Conservation (phyloP, 1,140 invertebrate genomes). For the Drosophila neocordata region DNA sequence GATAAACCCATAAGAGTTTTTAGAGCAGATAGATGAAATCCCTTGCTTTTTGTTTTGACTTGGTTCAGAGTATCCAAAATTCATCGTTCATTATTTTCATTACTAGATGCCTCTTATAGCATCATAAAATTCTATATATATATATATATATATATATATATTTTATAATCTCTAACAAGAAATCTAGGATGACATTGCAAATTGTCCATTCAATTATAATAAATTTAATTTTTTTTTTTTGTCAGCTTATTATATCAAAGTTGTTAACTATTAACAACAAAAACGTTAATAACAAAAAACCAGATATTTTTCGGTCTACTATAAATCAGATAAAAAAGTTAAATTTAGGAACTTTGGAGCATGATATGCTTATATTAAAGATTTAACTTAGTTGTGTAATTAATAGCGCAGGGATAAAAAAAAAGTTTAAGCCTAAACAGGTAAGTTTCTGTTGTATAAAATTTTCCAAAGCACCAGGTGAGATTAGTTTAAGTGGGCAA, state of each 20-base stretch:
- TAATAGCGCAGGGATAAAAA: background rate
- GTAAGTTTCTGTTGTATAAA: background rate
- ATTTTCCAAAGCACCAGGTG: background rate
- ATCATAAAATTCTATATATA: too few relatives aligned
- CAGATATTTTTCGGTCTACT: background rate
- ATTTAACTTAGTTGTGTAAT: background rate
- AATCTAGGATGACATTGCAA: conserved; percentile 41
- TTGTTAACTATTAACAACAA: background rate
- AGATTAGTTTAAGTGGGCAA: background rate
- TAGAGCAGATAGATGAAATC: too few relatives aligned
- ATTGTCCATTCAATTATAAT: conserved; percentile 15
- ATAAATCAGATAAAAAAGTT: background rate
- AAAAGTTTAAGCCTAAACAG: background rate
- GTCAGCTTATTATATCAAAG: conserved; percentile 20
- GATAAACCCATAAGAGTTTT: too few relatives aligned
- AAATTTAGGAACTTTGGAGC: conserved; percentile 4
- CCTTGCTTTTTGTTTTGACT: too few relatives aligned
- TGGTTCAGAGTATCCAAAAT: too few relatives aligned
- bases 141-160: background rate
- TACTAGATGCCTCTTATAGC: too few relatives aligned
- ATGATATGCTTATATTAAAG: background rate
- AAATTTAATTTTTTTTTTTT: conserved; percentile 17
- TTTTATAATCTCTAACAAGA: conserved; percentile 14
- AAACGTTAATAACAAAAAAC: background rate
- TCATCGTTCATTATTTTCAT: too few relatives aligned